A percentile compares a stretch with the other conserved stretches of the same genome.
Conservation (phyloP, 2,797 vertebrate species). For the Anolis apletophallus region DNA sequence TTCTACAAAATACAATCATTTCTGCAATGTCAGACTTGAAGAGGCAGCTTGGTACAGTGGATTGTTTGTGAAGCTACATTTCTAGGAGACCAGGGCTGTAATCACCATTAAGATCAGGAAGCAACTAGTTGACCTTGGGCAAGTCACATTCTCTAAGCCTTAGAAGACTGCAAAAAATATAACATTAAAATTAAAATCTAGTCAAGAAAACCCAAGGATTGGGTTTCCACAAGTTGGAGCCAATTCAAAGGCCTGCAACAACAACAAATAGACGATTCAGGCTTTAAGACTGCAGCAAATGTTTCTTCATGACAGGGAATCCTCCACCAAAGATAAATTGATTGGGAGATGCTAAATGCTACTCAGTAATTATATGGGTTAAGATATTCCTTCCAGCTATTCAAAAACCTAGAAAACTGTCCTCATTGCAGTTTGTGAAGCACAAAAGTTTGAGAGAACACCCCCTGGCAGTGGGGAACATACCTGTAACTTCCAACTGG, state of each 20-base stretch:
- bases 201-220: no score
- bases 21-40: no score
- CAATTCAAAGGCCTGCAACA: no score
- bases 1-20: background rate
- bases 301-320: background rate
- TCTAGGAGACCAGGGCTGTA: no score
- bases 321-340: background rate
- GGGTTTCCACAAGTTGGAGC: no score
- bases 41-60: no score
- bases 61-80: no score
- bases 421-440: background rate
- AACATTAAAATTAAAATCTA: no score
- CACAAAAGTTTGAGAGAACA: constrained; percentile 9
- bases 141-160: no score
- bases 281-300: background rate
- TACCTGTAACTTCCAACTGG: background rate
- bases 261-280: background rate
- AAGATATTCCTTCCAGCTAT: constrained; percentile 12
- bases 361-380: constrained; percentile 17
- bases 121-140: no score
- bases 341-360: background rate
- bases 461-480: background rate
- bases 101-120: no score
- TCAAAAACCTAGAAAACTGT: constrained; percentile 27
- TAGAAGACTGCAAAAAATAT: no score